These are phyloP conservation scores for Pseudorasbora parva DNA, from an alignment of 2,113 vertebrate genomes.

Conservation along the genomic window DNA sequence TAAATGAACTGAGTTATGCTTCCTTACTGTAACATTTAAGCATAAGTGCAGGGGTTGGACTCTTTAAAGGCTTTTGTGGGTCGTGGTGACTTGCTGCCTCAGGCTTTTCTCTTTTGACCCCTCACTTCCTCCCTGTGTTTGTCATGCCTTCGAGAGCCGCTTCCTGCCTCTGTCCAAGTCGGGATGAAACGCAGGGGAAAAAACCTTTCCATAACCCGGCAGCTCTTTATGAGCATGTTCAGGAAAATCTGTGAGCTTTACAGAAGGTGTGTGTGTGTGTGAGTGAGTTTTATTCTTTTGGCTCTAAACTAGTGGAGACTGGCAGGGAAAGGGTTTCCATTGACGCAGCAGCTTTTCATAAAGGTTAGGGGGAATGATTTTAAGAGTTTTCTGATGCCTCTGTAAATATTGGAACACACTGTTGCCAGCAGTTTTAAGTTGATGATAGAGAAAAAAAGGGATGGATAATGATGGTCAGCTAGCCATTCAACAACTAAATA, in stretches of 20 bases:
- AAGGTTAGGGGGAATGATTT: constrained; percentile 2
- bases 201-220: constrained; percentile 62
- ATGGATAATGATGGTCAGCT: neutral
- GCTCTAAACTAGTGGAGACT: neutral
- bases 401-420: neutral
- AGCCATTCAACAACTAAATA: neutral
- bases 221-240: constrained; percentile 59
- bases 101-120: constrained; percentile 35
- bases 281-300: constrained; percentile 2
- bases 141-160: constrained; percentile 72
- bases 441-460: neutral
- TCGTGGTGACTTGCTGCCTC: constrained; percentile 19
- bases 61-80: constrained; percentile 7
- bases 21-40: constrained; percentile 11
- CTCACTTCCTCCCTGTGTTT: constrained; percentile 62
- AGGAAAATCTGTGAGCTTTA: constrained; percentile 22
- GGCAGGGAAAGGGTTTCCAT: constrained; percentile 33
- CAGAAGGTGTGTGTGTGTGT: neutral
- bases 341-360: constrained; percentile 23
- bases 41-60: constrained; percentile 14
- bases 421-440: neutral
- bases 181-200: constrained; percentile 65
- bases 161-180: constrained; percentile 76
- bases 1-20: neutral
- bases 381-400: neutral